These are phyloP conservation scores for Triops longicaudatus DNA, from an alignment of 1,140 invertebrate species.

Conservation along the genomic window DNA sequence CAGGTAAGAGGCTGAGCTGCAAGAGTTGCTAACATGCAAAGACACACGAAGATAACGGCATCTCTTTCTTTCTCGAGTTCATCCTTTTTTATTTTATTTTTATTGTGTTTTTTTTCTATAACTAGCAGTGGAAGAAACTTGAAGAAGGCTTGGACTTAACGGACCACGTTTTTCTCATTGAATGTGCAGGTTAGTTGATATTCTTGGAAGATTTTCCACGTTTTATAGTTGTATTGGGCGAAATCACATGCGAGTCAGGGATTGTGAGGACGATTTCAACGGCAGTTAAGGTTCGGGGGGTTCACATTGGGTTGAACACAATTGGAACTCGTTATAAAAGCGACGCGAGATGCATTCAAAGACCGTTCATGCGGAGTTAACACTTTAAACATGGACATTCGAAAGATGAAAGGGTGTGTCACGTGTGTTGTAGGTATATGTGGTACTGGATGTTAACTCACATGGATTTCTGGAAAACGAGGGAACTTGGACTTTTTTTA, in stretches of 20 bases:
- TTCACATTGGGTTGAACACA: not conserved
- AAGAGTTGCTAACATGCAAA: constrained; percentile 11
- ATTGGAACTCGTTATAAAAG: constrained; percentile 15
- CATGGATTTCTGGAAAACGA: not conserved
- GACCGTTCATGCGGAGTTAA: not conserved
- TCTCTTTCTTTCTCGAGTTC: not conserved
- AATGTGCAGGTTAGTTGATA: not conserved
- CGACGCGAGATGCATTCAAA: constrained; percentile 4
- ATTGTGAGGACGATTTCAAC: not conserved
- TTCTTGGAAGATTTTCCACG: not conserved
- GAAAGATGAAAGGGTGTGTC: not conserved
- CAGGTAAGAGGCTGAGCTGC: constrained; percentile 13
- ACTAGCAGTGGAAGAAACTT: not conserved
- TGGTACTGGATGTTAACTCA: not conserved
- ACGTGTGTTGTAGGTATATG: not conserved
- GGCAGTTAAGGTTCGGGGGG: not conserved
- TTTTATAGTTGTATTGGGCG: not conserved
- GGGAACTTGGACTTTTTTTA: not conserved
- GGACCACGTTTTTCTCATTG: not conserved
- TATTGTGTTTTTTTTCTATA: no score
- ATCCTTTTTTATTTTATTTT: no score
- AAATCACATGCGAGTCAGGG: constrained; percentile 10
- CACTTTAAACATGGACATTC: not conserved
- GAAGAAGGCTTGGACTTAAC: not conserved
- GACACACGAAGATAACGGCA: constrained; percentile 14